Evolutionary conservation across 37 sponge, comb jelly and placozoan genomes (phyloP), one percentile per base, ranked within the genome.

Genomic region (Spongia lamella): DNA sequence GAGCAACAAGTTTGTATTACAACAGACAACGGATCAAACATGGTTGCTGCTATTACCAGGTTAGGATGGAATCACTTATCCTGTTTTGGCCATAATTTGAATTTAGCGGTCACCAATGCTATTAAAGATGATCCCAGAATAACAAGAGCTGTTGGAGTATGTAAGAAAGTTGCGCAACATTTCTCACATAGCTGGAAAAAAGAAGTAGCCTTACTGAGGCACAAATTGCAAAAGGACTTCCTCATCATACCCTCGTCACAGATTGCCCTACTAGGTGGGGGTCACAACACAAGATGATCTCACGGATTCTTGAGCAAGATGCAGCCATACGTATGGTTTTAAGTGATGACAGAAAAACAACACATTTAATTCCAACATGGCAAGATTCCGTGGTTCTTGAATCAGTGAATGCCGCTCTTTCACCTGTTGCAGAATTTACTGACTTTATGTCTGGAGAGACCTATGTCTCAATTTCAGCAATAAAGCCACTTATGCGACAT

Each of bases 11-110:
- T 80, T 19, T 70, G 61, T n/a, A 1, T 70, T 3, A 80, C 81
- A 33, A 66, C 67, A 21, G 68, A 78, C 47, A 80, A 61, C 70
- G 72, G 53, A 37, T 26, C 62, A 0, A 80, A 71, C 30, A 31
- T 80, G 7, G 59, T 70, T 49, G 32, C 35, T 61, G 72, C 81
- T 47, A 37, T 63, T 40, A 13, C 36, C 0, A 22, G 7, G 0
- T 72, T 80, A 13, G 14, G 38, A 52, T 68, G 80, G 71, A 49
- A 43, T 16, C 50, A 38, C 14, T 40, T 70, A 17, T 57, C 51
- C 52, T 80, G 81, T 52, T 80, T 80, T 5, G 72, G 81, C 3
- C 65, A 80, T 34, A 80, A 80, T 50, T 47, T 80, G 53, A 62
- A 80, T 26, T 14, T 70, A 17, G 72, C 72, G 0, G 51, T 70